These are phyloP conservation scores for Cydia pomonella DNA, from an alignment of 1,140 invertebrate genomes.

Conservation along the genomic window DNA sequence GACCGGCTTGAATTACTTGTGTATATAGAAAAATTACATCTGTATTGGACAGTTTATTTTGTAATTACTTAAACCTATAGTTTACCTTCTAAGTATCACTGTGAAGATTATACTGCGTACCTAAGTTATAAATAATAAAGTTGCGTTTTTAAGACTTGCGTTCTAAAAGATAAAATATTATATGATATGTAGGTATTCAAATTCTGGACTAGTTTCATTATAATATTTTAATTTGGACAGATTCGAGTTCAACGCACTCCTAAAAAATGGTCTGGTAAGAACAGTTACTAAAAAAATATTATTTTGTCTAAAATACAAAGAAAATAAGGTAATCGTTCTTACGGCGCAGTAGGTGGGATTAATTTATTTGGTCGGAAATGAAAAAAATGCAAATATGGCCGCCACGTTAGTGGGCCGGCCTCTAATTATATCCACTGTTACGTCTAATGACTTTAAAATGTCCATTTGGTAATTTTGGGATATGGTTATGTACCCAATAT, in stretches of 20 bases:
- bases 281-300: neutral
- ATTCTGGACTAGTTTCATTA: neutral
- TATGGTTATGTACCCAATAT: neutral
- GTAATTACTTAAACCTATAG: neutral
- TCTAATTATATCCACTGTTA: neutral
- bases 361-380: neutral
- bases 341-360: slow-evolving; percentile 9
- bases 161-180: too few relatives aligned
- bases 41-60: neutral
- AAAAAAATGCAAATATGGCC: slow-evolving; percentile 19
- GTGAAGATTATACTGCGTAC: neutral
- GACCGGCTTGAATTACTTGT: neutral
- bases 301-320: neutral
- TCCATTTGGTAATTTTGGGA: neutral
- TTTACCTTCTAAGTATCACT: neutral
- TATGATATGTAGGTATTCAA: neutral
- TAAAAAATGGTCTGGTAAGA: too few relatives aligned
- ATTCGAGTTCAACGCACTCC: too few relatives aligned
- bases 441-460: neutral
- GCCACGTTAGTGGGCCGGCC: neutral
- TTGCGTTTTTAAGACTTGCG: neutral
- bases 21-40: neutral
- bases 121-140: neutral
- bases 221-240: too few relatives aligned
- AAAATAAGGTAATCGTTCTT: neutral